A percentile compares a stretch with the other conserved stretches of the same genome.
Evolutionary conservation across 2,113 vertebrate genomes (phyloP).

Genomic region (Ammodytes dubius): DNA sequence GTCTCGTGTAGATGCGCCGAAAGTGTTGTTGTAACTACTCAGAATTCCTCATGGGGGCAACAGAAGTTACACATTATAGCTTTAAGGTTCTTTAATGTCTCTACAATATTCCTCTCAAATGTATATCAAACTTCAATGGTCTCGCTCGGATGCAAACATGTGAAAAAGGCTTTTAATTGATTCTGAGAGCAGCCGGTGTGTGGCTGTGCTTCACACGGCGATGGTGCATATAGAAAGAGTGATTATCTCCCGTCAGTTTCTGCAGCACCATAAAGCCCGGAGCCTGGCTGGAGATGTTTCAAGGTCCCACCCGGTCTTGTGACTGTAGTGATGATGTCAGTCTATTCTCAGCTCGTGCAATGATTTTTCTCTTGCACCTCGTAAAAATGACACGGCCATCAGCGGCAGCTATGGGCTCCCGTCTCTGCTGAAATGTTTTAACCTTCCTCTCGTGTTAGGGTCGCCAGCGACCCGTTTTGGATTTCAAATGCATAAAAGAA

Average conservation of each 20-base stretch:
- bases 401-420: background rate
- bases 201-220: background rate
- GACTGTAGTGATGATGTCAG: background rate
- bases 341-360: constrained; percentile 4
- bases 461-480: too few relatives aligned
- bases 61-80: too few relatives aligned
- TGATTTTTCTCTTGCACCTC: background rate
- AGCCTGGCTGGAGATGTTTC: constrained; percentile 8
- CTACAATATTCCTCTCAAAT: background rate
- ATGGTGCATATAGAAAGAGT: constrained; percentile 33
- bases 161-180: constrained; percentile 25
- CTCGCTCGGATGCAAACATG: background rate
- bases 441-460: too few relatives aligned
- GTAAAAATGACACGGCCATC: constrained; percentile 16
- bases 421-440: background rate
- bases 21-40: too few relatives aligned
- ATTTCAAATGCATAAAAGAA: too few relatives aligned
- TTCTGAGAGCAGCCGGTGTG: constrained; percentile 10
- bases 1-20: too few relatives aligned
- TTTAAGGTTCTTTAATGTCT: background rate
- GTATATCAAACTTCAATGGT: background rate
- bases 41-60: too few relatives aligned
- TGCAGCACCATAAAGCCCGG: constrained; percentile 15
- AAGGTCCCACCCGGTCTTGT: constrained; percentile 13
- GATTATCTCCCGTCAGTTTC: constrained; percentile 23